Conservation (phyloP, 2,888 invertebrate species). For the Sinhomidia bicolor region DNA sequence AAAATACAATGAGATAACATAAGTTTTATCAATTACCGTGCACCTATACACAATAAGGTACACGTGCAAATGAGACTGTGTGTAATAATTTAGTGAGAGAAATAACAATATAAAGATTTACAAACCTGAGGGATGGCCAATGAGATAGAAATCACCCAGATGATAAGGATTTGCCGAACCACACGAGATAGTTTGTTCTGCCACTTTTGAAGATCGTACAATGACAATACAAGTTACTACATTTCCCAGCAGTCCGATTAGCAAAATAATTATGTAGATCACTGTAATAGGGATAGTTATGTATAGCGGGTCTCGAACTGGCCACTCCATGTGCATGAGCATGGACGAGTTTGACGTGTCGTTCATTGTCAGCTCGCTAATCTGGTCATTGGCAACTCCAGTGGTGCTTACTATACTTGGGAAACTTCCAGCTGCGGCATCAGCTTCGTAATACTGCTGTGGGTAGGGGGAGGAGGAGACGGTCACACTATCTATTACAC, state of each 20-base stretch:
- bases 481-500: constrained; percentile 59
- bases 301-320: constrained; percentile 79
- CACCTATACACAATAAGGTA: not conserved
- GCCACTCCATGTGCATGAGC: constrained; percentile 64
- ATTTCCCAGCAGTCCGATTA: constrained; percentile 83
- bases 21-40: not conserved
- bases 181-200: constrained; percentile 83
- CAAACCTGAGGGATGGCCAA: constrained; percentile 86
- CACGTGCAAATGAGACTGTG: not conserved
- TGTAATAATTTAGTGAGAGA: not conserved
- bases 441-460: constrained; percentile 55
- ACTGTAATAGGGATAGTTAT: constrained; percentile 81
- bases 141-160: constrained; percentile 82
- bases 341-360: constrained; percentile 56
- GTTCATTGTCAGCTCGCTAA: constrained; percentile 64
- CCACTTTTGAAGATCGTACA: constrained; percentile 82
- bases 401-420: constrained; percentile 29
- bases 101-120: constrained; percentile 81
- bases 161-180: constrained; percentile 82
- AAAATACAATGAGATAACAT: not conserved
- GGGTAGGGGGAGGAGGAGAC: constrained; percentile 38
- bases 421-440: constrained; percentile 27
- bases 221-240: constrained; percentile 83
- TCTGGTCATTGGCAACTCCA: constrained; percentile 53
- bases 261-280: constrained; percentile 82